A percentile compares a stretch with the other conserved stretches of the same genome.
Conservation (phyloP, 2,797 vertebrate species). For the Coreius guichenoti region DNA sequence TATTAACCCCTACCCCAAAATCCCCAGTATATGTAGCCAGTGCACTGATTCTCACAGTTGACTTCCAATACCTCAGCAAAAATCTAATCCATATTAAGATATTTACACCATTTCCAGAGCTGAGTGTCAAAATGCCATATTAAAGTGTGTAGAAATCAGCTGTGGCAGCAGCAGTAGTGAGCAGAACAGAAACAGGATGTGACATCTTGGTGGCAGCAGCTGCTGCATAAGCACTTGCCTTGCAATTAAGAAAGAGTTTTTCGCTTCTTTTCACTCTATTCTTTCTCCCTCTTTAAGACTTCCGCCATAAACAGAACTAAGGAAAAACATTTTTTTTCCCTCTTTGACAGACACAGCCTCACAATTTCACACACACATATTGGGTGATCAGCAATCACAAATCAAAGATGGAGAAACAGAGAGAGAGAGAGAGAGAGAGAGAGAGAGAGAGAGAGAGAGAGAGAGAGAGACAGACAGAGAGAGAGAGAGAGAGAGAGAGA, state of each 20-base stretch:
- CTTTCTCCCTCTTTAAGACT: not conserved
- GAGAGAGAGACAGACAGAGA: too few species aligned
- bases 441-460: too few species aligned
- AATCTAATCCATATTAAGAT: not conserved
- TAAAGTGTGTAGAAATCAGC: slow-evolving; percentile 16
- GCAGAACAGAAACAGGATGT: slow-evolving; percentile 36
- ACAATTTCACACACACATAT: not conserved
- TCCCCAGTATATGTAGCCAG: not conserved
- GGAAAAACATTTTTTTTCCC: not conserved
- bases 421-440: too few species aligned
- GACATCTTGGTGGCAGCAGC: slow-evolving; percentile 27
- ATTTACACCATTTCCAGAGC: slow-evolving; percentile 15
- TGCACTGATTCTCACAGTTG: not conserved
- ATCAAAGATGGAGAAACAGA: slow-evolving; percentile 33
- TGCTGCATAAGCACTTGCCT: slow-evolving; percentile 22
- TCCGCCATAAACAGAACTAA: not conserved
- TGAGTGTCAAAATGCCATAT: slow-evolving; percentile 22
- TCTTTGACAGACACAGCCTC: not conserved
- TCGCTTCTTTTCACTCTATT: not conserved
- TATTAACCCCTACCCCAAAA: too few species aligned
- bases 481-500: not conserved
- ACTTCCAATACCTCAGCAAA: not conserved
- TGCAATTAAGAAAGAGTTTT: slow-evolving; percentile 20
- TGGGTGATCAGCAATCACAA: slow-evolving; percentile 1
- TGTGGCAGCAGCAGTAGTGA: not conserved